Evolutionary conservation across 2,888 invertebrate species (phyloP).

Genomic region (Scelioninae gen. 1): DNA sequence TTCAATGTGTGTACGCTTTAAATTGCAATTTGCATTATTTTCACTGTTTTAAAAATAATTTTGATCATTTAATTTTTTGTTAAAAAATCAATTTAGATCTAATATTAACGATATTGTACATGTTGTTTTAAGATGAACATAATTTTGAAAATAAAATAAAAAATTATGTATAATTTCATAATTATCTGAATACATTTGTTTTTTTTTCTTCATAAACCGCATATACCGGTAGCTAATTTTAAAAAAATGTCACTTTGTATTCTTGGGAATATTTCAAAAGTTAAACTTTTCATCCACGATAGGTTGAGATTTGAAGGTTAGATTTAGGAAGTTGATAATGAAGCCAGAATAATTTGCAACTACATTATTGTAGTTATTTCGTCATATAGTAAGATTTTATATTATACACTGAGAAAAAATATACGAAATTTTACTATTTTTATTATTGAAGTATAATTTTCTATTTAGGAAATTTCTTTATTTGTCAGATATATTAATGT

Average conservation of each 20-base stretch:
- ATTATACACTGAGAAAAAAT: neutral
- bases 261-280: conserved; percentile 48
- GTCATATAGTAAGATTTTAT: neutral
- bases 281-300: conserved; percentile 49
- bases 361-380: conserved; percentile 12
- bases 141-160: neutral
- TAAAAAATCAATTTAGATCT: too few species aligned
- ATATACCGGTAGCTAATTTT: neutral
- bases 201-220: neutral
- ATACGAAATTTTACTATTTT: too few species aligned
- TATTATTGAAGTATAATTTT: too few species aligned
- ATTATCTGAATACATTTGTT: neutral
- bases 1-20: too few species aligned
- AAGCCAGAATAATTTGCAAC: conserved; percentile 39
- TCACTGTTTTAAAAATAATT: too few species aligned
- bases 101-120: too few species aligned
- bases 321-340: conserved; percentile 60
- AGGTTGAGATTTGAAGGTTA: conserved; percentile 58
- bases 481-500: too few species aligned
- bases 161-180: neutral
- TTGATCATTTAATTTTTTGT: too few species aligned
- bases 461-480: too few species aligned
- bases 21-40: too few species aligned
- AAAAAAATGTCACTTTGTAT: conserved; percentile 23
- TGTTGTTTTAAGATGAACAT: too few species aligned